phyloP scores from a whole-genome alignment of 2,888 invertebrate species.

The Colletes collaris region DNA sequence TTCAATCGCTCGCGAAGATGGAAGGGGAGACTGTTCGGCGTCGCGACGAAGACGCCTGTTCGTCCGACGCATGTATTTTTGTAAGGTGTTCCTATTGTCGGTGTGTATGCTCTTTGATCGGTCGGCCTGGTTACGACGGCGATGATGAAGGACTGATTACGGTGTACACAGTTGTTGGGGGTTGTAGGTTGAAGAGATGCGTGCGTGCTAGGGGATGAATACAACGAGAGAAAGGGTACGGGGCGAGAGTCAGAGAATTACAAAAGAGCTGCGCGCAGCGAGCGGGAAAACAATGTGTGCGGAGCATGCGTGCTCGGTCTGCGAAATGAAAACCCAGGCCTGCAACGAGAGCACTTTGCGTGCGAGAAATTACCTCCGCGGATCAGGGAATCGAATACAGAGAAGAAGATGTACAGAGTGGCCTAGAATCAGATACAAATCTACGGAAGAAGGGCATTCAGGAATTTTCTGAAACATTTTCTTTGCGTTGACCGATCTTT shows the following conservation, averaged over 20 bases:
- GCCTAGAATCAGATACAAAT: background rate
- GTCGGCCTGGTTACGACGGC: slow-evolving; percentile 46
- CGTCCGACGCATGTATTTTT: slow-evolving; percentile 22
- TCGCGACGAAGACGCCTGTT: slow-evolving; percentile 2
- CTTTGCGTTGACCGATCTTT: too few species aligned
- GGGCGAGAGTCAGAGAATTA: slow-evolving; percentile 25
- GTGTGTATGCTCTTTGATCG: slow-evolving; percentile 59
- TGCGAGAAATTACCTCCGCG: slow-evolving; percentile 55
- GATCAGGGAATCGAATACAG: slow-evolving; percentile 44
- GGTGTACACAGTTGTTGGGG: slow-evolving; percentile 3
- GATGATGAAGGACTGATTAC: slow-evolving; percentile 65
- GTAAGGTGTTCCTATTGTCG: slow-evolving; percentile 42
- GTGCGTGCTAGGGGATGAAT: slow-evolving; percentile 24
- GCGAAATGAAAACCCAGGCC: slow-evolving; percentile 52
- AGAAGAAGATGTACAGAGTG: slow-evolving; percentile 5
- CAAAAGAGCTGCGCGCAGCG: slow-evolving; percentile 53
- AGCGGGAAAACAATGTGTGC: slow-evolving; percentile 55
- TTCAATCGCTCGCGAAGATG: background rate
- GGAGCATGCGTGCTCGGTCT: slow-evolving; percentile 30
- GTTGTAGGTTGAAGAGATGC: slow-evolving; percentile 26
- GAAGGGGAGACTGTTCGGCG: background rate
- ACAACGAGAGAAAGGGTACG: slow-evolving; percentile 1
- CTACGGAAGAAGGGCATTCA: background rate
- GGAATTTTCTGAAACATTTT: too few species aligned
- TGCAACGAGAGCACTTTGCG: slow-evolving; percentile 42